Conservation (phyloP, 2,797 vertebrate genomes). For the Periophthalmus magnuspinnatus region DNA sequence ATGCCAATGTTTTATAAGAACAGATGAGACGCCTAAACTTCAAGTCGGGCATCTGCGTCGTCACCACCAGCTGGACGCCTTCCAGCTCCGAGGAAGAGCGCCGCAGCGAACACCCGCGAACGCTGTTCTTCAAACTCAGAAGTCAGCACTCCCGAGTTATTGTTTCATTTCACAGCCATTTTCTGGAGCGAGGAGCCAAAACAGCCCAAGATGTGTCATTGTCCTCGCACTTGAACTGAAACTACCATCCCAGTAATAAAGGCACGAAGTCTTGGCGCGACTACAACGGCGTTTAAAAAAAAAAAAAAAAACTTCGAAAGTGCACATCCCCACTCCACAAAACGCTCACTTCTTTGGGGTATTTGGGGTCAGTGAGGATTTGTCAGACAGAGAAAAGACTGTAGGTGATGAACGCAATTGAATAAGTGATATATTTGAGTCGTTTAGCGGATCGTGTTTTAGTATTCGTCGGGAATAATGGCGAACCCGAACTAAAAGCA, state of each 20-base stretch:
- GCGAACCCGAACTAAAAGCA: neutral
- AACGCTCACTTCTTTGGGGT: conserved; percentile 27
- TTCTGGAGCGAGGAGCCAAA: conserved; percentile 14
- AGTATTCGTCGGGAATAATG: neutral
- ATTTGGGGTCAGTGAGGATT: conserved; percentile 29
- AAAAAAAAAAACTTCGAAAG: conserved; percentile 34
- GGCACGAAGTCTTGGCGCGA: conserved; percentile 17
- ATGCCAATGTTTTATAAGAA: neutral
- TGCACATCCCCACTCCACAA: conserved; percentile 34
- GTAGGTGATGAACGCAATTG: conserved; percentile 20
- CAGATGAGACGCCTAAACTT: neutral
- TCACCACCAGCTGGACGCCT: neutral
- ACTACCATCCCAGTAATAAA: conserved; percentile 40
- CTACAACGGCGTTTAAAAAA: too few relatives aligned
- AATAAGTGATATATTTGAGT: conserved; percentile 9
- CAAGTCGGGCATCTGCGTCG: neutral
- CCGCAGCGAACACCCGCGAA: conserved; percentile 6
- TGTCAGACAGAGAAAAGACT: conserved; percentile 21
- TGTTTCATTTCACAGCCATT: conserved; percentile 37
- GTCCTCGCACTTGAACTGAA: conserved; percentile 27
- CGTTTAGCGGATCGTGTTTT: neutral
- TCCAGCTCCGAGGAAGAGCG: neutral
- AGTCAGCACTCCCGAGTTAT: conserved; percentile 29
- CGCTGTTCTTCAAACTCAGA: conserved; percentile 4
- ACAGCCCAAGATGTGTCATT: conserved; percentile 21